Evolutionary conservation across 2,113 vertebrate species (phyloP), one percentile per base, ranked within the genome.

Genomic region (Epinephelus cyanopodus): DNA sequence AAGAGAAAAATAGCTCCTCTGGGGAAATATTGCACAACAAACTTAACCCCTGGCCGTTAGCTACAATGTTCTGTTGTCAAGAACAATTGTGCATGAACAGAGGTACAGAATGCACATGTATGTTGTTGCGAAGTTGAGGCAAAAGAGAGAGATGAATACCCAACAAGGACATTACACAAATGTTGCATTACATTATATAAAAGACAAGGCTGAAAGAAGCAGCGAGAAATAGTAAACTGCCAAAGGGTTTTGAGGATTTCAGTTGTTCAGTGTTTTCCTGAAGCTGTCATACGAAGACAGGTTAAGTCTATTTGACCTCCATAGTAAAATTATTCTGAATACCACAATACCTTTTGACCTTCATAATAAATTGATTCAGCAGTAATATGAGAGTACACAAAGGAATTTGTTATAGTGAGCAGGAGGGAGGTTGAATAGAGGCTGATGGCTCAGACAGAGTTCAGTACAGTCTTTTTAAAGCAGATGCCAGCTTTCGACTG

Each of bases 11-110:
- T 62, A 33, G 90, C 79, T 77, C 64, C 70, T 84, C 76, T 33
- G 69, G 82, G 58, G 71, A 85, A 83, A 82, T 89, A 86, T 92
- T 88, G 67, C 78, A 92, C 83, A 93, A 92, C 86, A 93, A 85
- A 92, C 19, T 33, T 90, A 78, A 93, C 90, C 88, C 78, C 82
- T 63, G 52, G 64, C 65, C 39, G 18, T 50, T 53, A 37, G 63
- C 13, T 33, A 1, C 33, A 9, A 39, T 70, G 53, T 75, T n/a
- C 11, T 74, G 12, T 60, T 27, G 48, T 65, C 45, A 65, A 42
- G 21, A 87, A 60, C n/a, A 42, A 52, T 47, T 75, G 2, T 29
- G 14, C 52, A 42, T 4, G 13, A 61, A 52, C 11, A 27, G 50
- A 69, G 27, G 71, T 21, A 25, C 64, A 52, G 8, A 69, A 61